Percentiles rank a stretch among this genome's conserved stretches.
Evolutionary conservation across 2,113 vertebrate genomes (phyloP).

Genomic region (Lonchura striata): DNA sequence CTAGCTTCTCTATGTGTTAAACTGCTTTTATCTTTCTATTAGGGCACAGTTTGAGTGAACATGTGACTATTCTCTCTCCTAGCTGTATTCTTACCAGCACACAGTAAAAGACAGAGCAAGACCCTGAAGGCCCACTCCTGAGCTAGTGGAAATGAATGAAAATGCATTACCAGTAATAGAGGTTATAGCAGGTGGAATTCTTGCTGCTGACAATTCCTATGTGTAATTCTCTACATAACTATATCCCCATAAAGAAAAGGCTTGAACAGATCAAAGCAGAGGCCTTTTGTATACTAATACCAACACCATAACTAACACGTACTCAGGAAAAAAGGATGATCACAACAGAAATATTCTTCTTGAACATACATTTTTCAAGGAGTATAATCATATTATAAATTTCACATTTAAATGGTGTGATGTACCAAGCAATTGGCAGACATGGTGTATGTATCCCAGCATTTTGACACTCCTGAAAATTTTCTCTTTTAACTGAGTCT

Average conservation of each 20-base stretch:
- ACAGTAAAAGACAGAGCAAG: not conserved
- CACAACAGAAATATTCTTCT: not conserved
- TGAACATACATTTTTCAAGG: not conserved
- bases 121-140: not conserved
- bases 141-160: not conserved
- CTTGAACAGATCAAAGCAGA: constrained; percentile 6
- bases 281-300: not conserved
- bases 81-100: not conserved
- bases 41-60: not conserved
- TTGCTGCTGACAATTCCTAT: not conserved
- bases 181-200: not conserved
- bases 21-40: not conserved
- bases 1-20: not conserved
- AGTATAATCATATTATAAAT: not conserved
- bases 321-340: not conserved
- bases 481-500: not conserved
- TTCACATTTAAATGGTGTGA: not conserved
- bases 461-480: not conserved
- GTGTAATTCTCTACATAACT: not conserved
- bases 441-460: not conserved
- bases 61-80: not conserved
- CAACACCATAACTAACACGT: not conserved
- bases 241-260: not conserved
- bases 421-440: not conserved
- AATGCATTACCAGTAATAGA: not conserved